Percentiles rank a stretch among this genome's conserved stretches.
These are phyloP conservation scores for Alsophila aescularia DNA, from an alignment of 2,888 invertebrate species.

Conservation along the genomic window DNA sequence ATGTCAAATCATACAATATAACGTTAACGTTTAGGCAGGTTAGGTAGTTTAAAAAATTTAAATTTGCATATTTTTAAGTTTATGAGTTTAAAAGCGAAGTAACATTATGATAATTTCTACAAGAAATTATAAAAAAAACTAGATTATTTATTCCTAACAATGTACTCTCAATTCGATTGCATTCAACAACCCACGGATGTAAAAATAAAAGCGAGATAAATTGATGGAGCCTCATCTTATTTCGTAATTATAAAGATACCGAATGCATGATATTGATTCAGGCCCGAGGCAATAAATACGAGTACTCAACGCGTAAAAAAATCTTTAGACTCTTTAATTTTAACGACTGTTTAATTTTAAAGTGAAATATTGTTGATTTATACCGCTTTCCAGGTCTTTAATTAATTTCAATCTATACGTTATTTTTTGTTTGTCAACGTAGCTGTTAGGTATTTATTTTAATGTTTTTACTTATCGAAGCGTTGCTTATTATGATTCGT, in stretches of 20 bases:
- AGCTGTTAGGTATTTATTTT: too few relatives aligned
- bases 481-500: too few relatives aligned
- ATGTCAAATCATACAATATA: too few relatives aligned
- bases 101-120: too few relatives aligned
- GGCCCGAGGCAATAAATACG: constrained; percentile 55
- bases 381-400: background rate
- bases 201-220: constrained; percentile 6
- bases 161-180: constrained; percentile 3
- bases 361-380: constrained; percentile 51
- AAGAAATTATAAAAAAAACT: too few relatives aligned
- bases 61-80: too few relatives aligned
- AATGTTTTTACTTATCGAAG: too few relatives aligned
- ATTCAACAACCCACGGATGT: background rate
- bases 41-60: too few relatives aligned
- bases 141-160: background rate
- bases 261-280: constrained; percentile 49
- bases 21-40: too few relatives aligned
- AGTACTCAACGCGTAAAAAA: constrained; percentile 54
- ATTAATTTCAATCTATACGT: background rate
- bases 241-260: constrained; percentile 49
- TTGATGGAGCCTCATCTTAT: constrained; percentile 3
- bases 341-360: constrained; percentile 62
- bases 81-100: too few relatives aligned
- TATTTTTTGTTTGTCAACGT: too few relatives aligned
- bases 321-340: constrained; percentile 59